These are phyloP conservation scores for Busseola fusca DNA, from an alignment of 2,888 invertebrate genomes.

Conservation along the genomic window DNA sequence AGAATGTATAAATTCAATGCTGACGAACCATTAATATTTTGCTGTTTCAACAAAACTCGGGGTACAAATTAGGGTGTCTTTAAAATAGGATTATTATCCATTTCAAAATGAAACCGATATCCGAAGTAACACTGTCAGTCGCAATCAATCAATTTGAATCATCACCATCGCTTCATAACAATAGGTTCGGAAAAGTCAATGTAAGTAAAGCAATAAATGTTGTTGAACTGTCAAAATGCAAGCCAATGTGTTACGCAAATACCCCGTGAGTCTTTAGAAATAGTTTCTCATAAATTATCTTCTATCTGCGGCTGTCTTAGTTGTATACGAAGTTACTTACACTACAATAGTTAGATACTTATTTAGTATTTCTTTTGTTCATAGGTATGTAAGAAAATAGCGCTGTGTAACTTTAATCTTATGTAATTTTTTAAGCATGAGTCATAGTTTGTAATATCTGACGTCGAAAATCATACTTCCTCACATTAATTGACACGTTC, in stretches of 20 bases:
- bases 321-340: background rate
- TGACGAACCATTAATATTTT: no score
- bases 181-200: background rate
- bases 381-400: background rate
- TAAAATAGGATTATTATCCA: no score
- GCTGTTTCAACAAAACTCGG: no score
- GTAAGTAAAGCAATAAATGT: background rate
- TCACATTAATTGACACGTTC: slow-evolving; percentile 15
- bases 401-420: background rate
- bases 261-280: background rate
- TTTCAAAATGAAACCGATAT: background rate
- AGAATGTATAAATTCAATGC: background rate
- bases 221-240: background rate
- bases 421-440: background rate
- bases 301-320: background rate
- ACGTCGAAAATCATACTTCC: slow-evolving; percentile 28
- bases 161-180: no score
- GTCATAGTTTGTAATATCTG: background rate
- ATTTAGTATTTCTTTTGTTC: background rate
- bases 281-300: background rate
- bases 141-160: no score
- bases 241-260: background rate
- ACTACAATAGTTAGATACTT: background rate
- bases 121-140: no score
- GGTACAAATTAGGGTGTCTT: no score